phyloP scores from a whole-genome alignment of 1,140 invertebrate genomes.

The Macrosteles quadrilineatus region DNA sequence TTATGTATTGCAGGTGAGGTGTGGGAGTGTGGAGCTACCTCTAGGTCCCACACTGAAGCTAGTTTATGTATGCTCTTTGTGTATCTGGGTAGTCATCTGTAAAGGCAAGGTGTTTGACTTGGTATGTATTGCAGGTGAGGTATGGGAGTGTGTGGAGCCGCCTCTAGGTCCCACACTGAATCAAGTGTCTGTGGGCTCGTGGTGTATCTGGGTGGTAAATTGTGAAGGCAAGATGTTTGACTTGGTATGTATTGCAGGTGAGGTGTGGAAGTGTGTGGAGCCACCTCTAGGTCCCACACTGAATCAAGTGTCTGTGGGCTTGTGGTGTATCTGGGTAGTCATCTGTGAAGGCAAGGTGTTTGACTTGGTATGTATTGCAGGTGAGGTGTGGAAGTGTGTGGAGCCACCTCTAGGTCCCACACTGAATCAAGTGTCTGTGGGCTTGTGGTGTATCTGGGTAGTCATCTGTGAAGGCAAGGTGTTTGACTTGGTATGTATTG shows the following conservation, averaged over 20 bases:
- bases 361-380: no score
- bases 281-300: conserved; percentile 66
- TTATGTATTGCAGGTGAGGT: conserved; percentile 55
- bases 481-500: no score
- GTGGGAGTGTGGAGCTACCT: conserved; percentile 65
- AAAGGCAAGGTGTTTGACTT: conserved; percentile 63
- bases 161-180: conserved; percentile 68
- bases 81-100: conserved; percentile 72
- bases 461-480: conserved; percentile 63
- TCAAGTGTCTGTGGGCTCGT: conserved; percentile 70
- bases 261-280: conserved; percentile 63
- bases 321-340: conserved; percentile 70
- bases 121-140: no score
- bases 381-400: conserved; percentile 61
- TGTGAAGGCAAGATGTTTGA: conserved; percentile 63
- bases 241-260: no score
- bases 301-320: conserved; percentile 73
- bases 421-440: conserved; percentile 76
- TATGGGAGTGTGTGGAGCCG: conserved; percentile 63
- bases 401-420: conserved; percentile 65
- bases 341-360: conserved; percentile 63
- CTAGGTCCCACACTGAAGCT: conserved; percentile 69
- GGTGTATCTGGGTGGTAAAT: conserved; percentile 73
- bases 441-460: conserved; percentile 70
- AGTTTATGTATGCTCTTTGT: conserved; percentile 69